Conservation (phyloP, 2,113 vertebrate species). For the Sminthopsis crassicaudata region DNA sequence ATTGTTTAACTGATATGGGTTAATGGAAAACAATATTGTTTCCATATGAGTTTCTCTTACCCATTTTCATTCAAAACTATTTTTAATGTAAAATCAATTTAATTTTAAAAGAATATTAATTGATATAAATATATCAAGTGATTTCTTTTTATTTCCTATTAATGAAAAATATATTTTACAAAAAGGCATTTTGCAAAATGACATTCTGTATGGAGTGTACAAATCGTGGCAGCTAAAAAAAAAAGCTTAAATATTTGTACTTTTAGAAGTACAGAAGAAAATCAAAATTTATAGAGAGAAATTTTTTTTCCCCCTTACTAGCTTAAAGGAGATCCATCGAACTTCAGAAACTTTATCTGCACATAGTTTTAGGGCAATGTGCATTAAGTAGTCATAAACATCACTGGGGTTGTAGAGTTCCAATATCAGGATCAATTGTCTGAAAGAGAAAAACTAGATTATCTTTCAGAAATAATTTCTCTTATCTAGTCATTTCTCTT, state of each 20-base stretch:
- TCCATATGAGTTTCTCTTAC: neutral
- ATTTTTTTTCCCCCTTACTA: conserved; percentile 81
- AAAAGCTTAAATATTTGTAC: conserved; percentile 9
- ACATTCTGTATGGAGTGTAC: neutral
- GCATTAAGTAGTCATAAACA: conserved; percentile 82
- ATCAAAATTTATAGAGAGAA: too few species aligned
- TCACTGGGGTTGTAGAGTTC: conserved; percentile 84
- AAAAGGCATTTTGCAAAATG: neutral
- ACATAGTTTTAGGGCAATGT: conserved; percentile 84
- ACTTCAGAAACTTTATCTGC: conserved; percentile 86
- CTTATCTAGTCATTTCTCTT: neutral
- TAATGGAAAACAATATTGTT: neutral
- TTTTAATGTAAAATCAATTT: neutral
- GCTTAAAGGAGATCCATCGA: conserved; percentile 86
- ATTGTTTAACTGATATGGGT: neutral
- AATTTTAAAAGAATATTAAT: neutral
- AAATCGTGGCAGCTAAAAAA: neutral
- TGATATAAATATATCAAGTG: conserved; percentile 1
- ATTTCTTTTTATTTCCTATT: conserved; percentile 2
- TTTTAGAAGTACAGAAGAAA: neutral
- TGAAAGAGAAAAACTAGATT: conserved; percentile 57
- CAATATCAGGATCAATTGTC: conserved; percentile 86
- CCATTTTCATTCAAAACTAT: neutral
- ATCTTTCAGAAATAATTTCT: neutral
- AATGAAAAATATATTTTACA: neutral